phyloP scores from a whole-genome alignment of 1,140 invertebrate genomes.

The Homarus americanus region DNA sequence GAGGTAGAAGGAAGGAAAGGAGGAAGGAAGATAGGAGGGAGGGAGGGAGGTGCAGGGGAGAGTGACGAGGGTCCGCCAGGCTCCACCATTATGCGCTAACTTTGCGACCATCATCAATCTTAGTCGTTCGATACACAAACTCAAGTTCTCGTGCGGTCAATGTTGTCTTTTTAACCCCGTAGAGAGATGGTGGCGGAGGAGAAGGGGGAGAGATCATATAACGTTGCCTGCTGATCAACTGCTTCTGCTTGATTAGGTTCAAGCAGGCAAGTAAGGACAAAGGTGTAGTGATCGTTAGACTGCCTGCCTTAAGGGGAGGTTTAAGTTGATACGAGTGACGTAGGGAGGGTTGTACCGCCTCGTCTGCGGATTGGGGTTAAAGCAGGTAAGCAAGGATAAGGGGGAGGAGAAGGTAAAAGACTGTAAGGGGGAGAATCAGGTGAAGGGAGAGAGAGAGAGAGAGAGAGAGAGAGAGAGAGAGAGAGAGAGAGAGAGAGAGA shows the following conservation, averaged over 20 bases:
- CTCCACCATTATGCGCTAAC: background rate
- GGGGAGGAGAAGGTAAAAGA: background rate
- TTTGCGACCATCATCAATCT: background rate
- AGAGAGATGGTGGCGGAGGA: background rate
- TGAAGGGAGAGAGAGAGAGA: constrained; percentile 12
- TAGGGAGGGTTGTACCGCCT: too few relatives aligned
- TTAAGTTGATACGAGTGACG: too few relatives aligned
- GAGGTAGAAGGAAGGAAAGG: background rate
- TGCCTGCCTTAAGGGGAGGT: background rate
- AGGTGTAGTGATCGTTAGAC: too few relatives aligned
- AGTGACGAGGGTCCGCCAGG: background rate
- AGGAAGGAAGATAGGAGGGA: background rate
- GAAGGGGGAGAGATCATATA: too few relatives aligned
- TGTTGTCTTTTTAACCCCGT: background rate
- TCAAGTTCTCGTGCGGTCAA: constrained; percentile 6
- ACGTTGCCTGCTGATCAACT: background rate
- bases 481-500: too few relatives aligned
- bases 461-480: too few relatives aligned
- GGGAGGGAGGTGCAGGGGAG: background rate
- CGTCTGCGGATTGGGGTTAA: background rate
- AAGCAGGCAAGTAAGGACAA: background rate
- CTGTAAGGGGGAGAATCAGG: background rate
- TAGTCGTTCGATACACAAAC: constrained; percentile 6
- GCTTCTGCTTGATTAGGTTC: background rate
- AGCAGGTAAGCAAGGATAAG: background rate